Evolutionary conservation across 2,888 invertebrate genomes (phyloP).

Genomic region (Tromatobia lineatoria): DNA sequence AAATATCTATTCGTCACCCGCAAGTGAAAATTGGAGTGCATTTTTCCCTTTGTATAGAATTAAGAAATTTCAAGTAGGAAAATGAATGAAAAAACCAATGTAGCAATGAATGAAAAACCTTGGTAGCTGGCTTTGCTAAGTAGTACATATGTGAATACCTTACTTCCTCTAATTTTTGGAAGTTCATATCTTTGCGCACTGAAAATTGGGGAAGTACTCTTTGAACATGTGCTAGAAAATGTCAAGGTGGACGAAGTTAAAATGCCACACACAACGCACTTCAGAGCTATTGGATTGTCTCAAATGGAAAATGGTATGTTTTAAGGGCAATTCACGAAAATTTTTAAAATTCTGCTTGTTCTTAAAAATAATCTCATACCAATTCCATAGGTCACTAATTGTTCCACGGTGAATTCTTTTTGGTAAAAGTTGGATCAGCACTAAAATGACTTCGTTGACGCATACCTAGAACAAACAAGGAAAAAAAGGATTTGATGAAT

Average conservation of each 20-base stretch:
- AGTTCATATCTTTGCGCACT: background rate
- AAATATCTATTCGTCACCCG: no score
- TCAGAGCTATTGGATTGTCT: background rate
- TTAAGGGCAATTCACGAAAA: background rate
- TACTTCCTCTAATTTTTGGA: background rate
- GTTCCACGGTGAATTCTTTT: background rate
- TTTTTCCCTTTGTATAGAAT: no score
- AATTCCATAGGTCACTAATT: background rate
- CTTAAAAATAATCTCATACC: constrained; percentile 19
- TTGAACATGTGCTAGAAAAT: background rate
- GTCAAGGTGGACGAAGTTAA: background rate
- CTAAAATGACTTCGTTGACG: constrained; percentile 18
- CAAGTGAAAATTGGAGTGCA: no score
- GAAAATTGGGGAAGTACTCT: background rate
- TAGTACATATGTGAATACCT: no score
- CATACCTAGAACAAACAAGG: constrained; percentile 67
- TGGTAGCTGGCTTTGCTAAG: no score
- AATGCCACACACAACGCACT: background rate
- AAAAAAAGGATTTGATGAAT: constrained; percentile 51
- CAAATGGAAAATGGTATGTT: background rate
- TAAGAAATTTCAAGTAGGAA: no score
- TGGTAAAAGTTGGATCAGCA: constrained; percentile 17
- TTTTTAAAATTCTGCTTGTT: background rate
- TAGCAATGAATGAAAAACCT: no score
- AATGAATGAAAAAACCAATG: no score